Percentiles rank a stretch among this genome's conserved stretches.
These are phyloP conservation scores for Copsychus sechellarum DNA, from an alignment of 2,113 vertebrate genomes.

Conservation along the genomic window DNA sequence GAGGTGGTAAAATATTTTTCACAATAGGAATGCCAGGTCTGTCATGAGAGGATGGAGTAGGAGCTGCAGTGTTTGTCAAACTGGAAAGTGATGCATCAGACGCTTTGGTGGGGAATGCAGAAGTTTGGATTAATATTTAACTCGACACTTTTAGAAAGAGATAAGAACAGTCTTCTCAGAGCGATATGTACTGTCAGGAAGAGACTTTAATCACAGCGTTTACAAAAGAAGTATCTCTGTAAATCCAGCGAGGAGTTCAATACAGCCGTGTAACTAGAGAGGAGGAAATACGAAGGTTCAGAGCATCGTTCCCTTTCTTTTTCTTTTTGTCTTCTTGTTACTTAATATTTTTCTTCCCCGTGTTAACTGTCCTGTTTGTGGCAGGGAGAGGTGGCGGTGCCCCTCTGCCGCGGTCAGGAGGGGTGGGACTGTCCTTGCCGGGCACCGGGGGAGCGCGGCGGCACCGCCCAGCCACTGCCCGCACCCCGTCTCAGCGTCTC, in stretches of 20 bases:
- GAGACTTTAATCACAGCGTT: constrained; percentile 59
- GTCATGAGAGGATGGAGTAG: constrained; percentile 65
- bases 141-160: constrained; percentile 47
- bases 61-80: constrained; percentile 72
- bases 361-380: neutral
- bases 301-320: neutral
- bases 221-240: constrained; percentile 71
- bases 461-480: neutral
- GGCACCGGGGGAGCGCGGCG: neutral
- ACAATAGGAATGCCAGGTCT: constrained; percentile 70
- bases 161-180: constrained; percentile 47
- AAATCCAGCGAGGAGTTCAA: constrained; percentile 59
- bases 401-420: neutral
- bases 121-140: constrained; percentile 69
- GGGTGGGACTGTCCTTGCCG: neutral
- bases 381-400: neutral
- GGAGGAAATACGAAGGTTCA: constrained; percentile 59
- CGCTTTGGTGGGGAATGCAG: constrained; percentile 62
- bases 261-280: constrained; percentile 63
- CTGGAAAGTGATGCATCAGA: constrained; percentile 64
- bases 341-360: neutral
- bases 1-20: constrained; percentile 70
- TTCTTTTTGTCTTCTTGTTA: neutral
- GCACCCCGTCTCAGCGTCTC: neutral
- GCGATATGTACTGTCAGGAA: constrained; percentile 32